Conservation (phyloP, 2,113 vertebrate genomes). For the Porphyrio hochstetteri region DNA sequence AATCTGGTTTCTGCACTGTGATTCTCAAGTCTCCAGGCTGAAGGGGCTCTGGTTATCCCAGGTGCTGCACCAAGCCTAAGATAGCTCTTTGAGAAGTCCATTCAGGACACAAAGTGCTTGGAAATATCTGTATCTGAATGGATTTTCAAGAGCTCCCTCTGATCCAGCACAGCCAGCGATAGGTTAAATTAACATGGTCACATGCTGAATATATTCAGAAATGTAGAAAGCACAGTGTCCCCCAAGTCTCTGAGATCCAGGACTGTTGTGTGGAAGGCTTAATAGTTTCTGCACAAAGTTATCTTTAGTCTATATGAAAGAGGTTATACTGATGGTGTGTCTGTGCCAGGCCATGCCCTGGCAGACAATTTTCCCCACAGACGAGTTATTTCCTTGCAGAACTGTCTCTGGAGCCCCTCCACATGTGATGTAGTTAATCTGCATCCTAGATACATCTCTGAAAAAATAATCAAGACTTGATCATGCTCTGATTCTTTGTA, state of each 20-base stretch:
- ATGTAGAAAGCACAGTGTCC: neutral
- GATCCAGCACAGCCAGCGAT: neutral
- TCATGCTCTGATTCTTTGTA: neutral
- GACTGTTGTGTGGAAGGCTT: neutral
- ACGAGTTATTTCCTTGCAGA: neutral
- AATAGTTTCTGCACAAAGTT: neutral
- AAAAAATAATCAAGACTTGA: neutral
- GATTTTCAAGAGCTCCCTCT: neutral
- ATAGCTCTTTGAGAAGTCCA: neutral
- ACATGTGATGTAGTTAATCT: neutral
- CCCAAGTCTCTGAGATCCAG: neutral
- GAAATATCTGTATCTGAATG: neutral
- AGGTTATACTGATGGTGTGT: neutral
- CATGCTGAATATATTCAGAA: neutral
- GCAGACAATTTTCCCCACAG: neutral
- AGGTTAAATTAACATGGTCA: neutral
- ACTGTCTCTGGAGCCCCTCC: neutral
- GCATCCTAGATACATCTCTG: neutral
- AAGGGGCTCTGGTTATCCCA: neutral
- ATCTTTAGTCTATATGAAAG: neutral
- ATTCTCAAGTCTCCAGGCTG: neutral
- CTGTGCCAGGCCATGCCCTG: neutral
- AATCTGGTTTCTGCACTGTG: neutral
- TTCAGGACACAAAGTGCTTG: neutral
- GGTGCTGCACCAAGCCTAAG: neutral